A percentile compares a stretch with the other conserved stretches of the same genome.
phyloP scores from a whole-genome alignment of 2,888 invertebrate species.

The Hydriomena furcata region DNA sequence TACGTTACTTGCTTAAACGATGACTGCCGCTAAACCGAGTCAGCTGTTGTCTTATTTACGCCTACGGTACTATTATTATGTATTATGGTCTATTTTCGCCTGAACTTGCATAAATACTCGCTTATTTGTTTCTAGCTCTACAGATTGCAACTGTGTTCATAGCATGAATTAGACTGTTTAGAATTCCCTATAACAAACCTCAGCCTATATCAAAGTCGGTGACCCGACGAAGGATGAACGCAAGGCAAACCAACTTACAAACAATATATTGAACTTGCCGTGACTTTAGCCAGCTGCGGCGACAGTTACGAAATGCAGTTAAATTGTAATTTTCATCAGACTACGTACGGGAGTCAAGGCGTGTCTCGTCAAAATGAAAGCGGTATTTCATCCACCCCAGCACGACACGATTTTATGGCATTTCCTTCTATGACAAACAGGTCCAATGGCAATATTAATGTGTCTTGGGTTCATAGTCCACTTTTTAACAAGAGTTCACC shows the following conservation, averaged over 20 bases:
- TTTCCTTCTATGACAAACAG: constrained; percentile 19
- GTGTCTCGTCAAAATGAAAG: constrained; percentile 26
- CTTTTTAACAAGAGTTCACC: too few relatives aligned
- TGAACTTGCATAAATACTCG: too few relatives aligned
- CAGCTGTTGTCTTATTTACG: too few relatives aligned
- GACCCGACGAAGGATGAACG: too few relatives aligned
- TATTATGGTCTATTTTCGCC: too few relatives aligned
- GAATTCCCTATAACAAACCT: too few relatives aligned
- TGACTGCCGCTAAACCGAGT: not conserved
- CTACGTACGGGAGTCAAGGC: constrained; percentile 22
- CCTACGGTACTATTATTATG: too few relatives aligned
- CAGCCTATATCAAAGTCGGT: too few relatives aligned
- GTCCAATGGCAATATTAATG: constrained; percentile 2
- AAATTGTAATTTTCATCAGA: constrained; percentile 34
- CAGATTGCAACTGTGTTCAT: too few relatives aligned
- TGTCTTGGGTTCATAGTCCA: not conserved
- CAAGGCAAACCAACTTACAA: not conserved
- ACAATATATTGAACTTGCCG: not conserved
- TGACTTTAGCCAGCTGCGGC: not conserved
- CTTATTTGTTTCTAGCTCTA: too few relatives aligned
- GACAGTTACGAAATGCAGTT: constrained; percentile 41
- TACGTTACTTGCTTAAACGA: not conserved
- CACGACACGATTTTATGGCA: constrained; percentile 17
- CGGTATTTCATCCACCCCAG: constrained; percentile 14
- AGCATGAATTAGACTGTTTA: too few relatives aligned